Base-by-base conservation (phyloP, 2,888 invertebrate genomes). In the Serrognathus titanus region DNA sequence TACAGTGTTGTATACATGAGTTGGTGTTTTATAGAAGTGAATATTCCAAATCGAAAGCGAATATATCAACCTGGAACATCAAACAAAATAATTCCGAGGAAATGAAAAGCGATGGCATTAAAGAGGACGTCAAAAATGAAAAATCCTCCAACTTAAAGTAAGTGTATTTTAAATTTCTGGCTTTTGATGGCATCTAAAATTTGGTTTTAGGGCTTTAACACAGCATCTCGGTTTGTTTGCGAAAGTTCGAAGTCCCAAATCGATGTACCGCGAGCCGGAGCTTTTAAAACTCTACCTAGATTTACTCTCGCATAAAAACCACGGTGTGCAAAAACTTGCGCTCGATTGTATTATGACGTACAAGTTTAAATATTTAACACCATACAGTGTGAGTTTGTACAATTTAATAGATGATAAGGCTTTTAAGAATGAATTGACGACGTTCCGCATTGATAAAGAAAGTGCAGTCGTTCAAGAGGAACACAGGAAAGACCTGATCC, bases 321-420 rank as follows among this genome's bases (percentile, higher is more conserved):
- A 86, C 0, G 85, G 85, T 0, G 80, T 97, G 5, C 97, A 97
- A 75, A 92, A 89, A 74, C 83, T 85, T 51, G 92, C 96, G 0
- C 77, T 98, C 40, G 89, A 91, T 70, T 97, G 96, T 73, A 76
- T 98, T 1, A 79, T 93, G 66, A 86, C 90, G 0, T 97, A 96
- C 75, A 93, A 91, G 73, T 84, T 87, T 62, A 90, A 90, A 71
- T 87, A 85, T 69, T 72, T 97, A 6, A 73, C 80, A 0, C 88
- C 90, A 0, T 96, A 97, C 72, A 90, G 90, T 73, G 87, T 86
- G 40, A 85, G 92, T 68, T 78, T 98, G 48, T 85, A 88, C 64
- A 86, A 87, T 59, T 79, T 97, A 51, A 83, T 96, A 3, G 90
- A 94, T 69, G 94, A 96, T 63, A 90, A 90, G 66, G 90, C 89